These are phyloP conservation scores for Rhingia rostrata DNA, from an alignment of 2,888 invertebrate species.

Conservation along the genomic window DNA sequence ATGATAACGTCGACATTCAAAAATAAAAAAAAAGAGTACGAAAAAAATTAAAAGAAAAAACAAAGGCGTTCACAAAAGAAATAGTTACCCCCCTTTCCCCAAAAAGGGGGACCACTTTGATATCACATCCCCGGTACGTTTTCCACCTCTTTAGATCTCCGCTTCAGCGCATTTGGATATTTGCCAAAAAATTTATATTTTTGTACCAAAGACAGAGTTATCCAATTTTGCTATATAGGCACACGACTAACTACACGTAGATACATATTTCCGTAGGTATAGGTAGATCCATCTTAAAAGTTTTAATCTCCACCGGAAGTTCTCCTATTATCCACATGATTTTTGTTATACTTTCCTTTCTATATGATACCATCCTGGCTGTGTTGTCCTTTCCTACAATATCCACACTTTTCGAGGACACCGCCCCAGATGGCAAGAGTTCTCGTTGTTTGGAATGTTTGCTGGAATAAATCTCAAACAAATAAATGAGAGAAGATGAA, in stretches of 20 bases:
- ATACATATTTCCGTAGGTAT: not conserved
- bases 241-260: not conserved
- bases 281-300: constrained; percentile 63
- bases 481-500: constrained; percentile 46
- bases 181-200: constrained; percentile 65
- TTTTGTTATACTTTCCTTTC: constrained; percentile 16
- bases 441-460: constrained; percentile 15
- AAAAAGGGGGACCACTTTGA: constrained; percentile 39
- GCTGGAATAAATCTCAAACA: constrained; percentile 60
- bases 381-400: constrained; percentile 32
- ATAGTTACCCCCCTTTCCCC: constrained; percentile 50
- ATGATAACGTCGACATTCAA: constrained; percentile 59
- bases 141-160: constrained; percentile 24
- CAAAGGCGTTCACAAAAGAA: constrained; percentile 68
- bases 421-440: constrained; percentile 50
- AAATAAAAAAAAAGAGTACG: constrained; percentile 22
- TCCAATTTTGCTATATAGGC: no score
- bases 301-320: constrained; percentile 70
- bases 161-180: constrained; percentile 68
- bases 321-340: constrained; percentile 59
- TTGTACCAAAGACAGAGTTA: constrained; percentile 40
- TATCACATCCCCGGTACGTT: constrained; percentile 27
- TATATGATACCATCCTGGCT: constrained; percentile 1
- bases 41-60: constrained; percentile 28
- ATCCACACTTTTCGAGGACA: constrained; percentile 61